These are phyloP conservation scores for Oceanites oceanicus DNA, from an alignment of 2,113 vertebrate species.

Conservation along the genomic window DNA sequence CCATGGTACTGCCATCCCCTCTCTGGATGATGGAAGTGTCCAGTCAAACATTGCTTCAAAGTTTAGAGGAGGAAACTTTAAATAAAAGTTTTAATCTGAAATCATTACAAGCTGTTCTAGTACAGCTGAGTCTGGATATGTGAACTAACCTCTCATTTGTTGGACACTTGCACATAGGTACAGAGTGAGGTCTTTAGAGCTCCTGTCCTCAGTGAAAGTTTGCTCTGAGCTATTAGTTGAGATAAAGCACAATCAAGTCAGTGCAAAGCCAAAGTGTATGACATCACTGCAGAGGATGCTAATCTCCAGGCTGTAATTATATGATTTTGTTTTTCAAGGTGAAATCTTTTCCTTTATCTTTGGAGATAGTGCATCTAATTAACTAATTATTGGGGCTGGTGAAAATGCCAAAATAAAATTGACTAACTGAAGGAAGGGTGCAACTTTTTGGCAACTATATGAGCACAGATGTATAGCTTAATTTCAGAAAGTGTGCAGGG, in stretches of 20 bases:
- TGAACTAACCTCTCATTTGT: background rate
- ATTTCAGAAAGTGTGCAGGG: background rate
- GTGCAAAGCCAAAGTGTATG: slow-evolving; percentile 17
- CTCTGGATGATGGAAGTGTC: background rate
- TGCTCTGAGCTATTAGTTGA: background rate
- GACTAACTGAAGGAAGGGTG: background rate
- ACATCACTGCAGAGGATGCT: slow-evolving; percentile 40
- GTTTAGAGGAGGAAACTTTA: background rate
- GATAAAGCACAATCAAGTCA: slow-evolving; percentile 10
- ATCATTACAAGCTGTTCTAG: background rate
- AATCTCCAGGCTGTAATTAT: slow-evolving; percentile 37
- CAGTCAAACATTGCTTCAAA: background rate
- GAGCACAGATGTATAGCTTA: background rate
- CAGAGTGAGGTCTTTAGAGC: background rate
- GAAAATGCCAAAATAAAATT: slow-evolving; percentile 35
- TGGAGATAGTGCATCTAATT: slow-evolving; percentile 31
- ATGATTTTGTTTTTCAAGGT: slow-evolving; percentile 38
- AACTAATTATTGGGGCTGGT: slow-evolving; percentile 26
- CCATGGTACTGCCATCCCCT: background rate
- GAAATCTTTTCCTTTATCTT: slow-evolving; percentile 47
- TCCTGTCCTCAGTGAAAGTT: background rate
- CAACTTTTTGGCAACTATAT: background rate
- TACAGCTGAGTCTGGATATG: background rate
- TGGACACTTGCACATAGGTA: background rate
- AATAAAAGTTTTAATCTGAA: background rate